Evolutionary conservation across 2,797 vertebrate species (phyloP).

Genomic region (Galagoides demidoff): DNA sequence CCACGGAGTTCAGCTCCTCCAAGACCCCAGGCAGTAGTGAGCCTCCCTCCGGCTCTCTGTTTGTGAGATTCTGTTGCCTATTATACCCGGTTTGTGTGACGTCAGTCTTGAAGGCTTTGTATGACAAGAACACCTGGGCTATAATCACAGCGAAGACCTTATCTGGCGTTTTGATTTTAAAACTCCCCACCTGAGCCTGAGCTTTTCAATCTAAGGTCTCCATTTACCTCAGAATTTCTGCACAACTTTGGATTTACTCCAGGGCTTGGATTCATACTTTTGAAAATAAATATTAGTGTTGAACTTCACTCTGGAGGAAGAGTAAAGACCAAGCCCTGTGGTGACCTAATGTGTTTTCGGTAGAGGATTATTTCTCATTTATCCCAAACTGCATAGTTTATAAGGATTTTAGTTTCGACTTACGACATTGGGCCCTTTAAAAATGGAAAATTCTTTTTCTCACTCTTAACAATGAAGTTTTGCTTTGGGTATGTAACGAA

Average conservation of each 20-base stretch:
- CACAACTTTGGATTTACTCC: background rate
- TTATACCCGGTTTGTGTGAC: rapidly evolving
- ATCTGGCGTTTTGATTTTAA: background rate
- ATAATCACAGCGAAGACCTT: background rate
- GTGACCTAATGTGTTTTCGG: rapidly evolving
- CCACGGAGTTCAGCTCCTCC: background rate
- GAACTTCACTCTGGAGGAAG: rapidly evolving
- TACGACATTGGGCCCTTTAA: background rate
- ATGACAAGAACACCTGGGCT: background rate
- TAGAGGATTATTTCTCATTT: background rate
- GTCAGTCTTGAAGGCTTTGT: too few species aligned
- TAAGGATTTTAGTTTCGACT: background rate
- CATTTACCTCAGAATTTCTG: background rate
- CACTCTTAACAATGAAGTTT: background rate
- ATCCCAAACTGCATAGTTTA: background rate
- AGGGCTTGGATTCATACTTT: background rate
- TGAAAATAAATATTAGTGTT: background rate
- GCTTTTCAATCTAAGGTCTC: background rate
- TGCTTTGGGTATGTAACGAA: background rate
- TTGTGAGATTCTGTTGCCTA: rapidly evolving
- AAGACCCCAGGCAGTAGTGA: rapidly evolving
- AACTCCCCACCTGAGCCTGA: background rate
- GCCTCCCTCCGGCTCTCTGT: background rate
- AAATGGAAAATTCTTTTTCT: background rate
- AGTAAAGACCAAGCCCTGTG: background rate